phyloP scores from a whole-genome alignment of 2,113 vertebrate species.

The Bubo bubo region DNA sequence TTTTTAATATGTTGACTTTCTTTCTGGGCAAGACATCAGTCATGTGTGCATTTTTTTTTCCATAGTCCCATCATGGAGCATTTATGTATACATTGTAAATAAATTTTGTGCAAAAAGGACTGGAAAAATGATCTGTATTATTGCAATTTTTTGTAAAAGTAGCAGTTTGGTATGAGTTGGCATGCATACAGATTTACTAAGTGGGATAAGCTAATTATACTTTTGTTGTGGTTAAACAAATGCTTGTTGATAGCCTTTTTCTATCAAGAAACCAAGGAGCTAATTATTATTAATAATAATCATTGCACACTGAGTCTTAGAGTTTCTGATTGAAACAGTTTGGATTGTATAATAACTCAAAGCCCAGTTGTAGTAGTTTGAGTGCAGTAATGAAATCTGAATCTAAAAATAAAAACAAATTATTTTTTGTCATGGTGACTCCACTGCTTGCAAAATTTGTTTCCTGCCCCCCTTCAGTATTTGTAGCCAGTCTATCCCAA shows the following conservation, averaged over 20 bases:
- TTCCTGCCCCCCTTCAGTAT: slow-evolving; percentile 51
- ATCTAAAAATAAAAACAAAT: slow-evolving; percentile 86
- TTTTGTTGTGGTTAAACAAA: slow-evolving; percentile 89
- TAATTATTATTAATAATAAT: slow-evolving; percentile 84
- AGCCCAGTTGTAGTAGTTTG: slow-evolving; percentile 82
- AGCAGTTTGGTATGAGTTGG: slow-evolving; percentile 88
- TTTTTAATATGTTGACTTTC: slow-evolving; percentile 89
- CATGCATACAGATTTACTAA: slow-evolving; percentile 88
- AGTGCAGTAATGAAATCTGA: slow-evolving; percentile 85
- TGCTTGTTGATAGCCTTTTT: slow-evolving; percentile 88
- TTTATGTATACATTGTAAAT: slow-evolving; percentile 98
- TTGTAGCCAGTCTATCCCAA: slow-evolving; percentile 29
- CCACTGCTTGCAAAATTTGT: slow-evolving; percentile 79
- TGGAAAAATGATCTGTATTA: slow-evolving; percentile 89
- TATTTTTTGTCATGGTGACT: slow-evolving; percentile 86
- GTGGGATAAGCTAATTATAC: slow-evolving; percentile 87
- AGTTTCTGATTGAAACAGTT: slow-evolving; percentile 83
- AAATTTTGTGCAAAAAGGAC: slow-evolving; percentile 96
- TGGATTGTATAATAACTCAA: slow-evolving; percentile 84
- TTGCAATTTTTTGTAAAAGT: slow-evolving; percentile 87
- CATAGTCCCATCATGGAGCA: slow-evolving; percentile 92
- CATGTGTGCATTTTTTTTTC: slow-evolving; percentile 82
- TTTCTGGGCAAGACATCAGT: slow-evolving; percentile 86
- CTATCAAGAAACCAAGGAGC: slow-evolving; percentile 84
- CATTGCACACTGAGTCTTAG: slow-evolving; percentile 84